Base-by-base conservation (phyloP, 2,113 vertebrate species). In the Syngnathus floridae region DNA sequence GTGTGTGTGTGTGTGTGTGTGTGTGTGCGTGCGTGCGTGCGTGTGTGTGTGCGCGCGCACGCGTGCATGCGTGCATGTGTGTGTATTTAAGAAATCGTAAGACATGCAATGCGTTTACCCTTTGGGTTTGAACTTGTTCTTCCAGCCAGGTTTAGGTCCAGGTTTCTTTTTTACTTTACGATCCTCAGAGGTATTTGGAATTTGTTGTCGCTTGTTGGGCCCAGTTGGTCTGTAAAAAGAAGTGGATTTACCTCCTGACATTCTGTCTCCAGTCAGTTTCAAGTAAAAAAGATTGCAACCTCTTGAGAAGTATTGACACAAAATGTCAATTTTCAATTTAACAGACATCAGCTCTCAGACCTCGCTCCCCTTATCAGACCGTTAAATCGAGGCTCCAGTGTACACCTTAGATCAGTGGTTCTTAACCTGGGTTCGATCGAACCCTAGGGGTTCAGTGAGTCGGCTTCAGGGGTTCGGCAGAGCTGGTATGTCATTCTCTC, bases 101-200 rank as follows among this genome's bases (percentile, higher is more conserved):
- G n/a, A 52, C 2, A 51, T 3, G 13, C 16, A 7, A 37, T 16
- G 52, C 17, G 2, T 16, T 10, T 78, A 98, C 96, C 93, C 91
- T 83, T 98, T 95, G 7, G 92, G 87, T 66, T 94, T 95, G 22
- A 94, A 90, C 79, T 95, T 91, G 74, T 93, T 94, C 82, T 99
- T 99, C 95, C 95, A 98, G 80, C 95, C 95, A 0, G 95, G 95
- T 82, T 98, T 99, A 36, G 96, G 97, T 17, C 97, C 97, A 0
- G 97, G 95, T 66, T 97, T 98, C 88, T 93, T 97, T 65, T 93
- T 91, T 52, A 90, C 69, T 88, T 92, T 95, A 31, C 92, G 92
- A 66, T 94, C 93, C 63, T 84, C 0, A 65, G 35, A 40, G 37
- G 38, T 37, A 60, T 40, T 60, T 60, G 57, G 10, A n/a, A 60